Evolutionary conservation across 2,888 invertebrate species (phyloP).

Genomic region (Adelognathus sp.): DNA sequence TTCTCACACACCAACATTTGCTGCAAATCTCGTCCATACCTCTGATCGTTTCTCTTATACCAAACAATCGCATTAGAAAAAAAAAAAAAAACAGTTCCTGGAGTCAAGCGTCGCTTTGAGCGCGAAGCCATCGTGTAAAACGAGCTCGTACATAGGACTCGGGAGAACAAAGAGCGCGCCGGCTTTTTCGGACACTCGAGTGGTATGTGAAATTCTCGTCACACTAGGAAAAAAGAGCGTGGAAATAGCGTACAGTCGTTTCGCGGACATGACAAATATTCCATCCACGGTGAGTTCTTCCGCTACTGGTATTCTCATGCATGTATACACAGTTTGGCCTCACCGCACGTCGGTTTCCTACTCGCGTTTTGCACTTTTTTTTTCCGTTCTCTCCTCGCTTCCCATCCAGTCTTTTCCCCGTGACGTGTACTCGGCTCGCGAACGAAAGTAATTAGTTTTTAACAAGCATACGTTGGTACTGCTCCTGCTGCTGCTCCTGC

Average conservation of each 20-base stretch:
- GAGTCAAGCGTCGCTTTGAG: background rate
- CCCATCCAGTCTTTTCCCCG: conserved; percentile 36
- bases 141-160: background rate
- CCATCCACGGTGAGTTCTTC: background rate
- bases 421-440: background rate
- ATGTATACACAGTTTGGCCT: background rate
- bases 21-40: background rate
- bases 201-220: background rate
- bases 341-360: conserved; percentile 8
- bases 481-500: too few relatives aligned
- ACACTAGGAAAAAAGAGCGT: background rate
- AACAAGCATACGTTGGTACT: conserved; percentile 65
- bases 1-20: background rate
- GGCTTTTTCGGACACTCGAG: background rate
- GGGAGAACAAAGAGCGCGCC: background rate
- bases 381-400: background rate
- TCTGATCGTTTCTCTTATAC: background rate
- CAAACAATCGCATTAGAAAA: background rate
- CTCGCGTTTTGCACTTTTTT: conserved; percentile 8
- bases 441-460: conserved; percentile 71
- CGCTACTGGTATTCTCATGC: background rate
- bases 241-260: background rate
- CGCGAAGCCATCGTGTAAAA: background rate
- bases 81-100: background rate
- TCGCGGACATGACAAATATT: conserved; percentile 1